phyloP scores from a whole-genome alignment of 2,113 vertebrate species.

The Pungitius pungitius region DNA sequence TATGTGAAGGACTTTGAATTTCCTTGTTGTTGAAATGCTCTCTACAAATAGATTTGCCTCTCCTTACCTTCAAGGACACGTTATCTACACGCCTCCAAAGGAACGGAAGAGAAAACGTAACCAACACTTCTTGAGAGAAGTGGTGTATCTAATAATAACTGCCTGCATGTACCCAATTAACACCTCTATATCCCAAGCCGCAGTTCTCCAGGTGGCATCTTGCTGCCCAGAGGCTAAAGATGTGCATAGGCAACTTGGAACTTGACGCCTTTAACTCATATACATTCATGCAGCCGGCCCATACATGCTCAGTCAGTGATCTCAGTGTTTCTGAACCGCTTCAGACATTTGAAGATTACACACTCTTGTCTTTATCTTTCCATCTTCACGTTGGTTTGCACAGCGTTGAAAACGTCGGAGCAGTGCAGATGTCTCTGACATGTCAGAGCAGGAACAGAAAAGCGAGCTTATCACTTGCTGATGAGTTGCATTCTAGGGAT shows the following conservation, averaged over 20 bases:
- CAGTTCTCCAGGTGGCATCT: slow-evolving; percentile 37
- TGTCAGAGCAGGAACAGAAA: slow-evolving; percentile 27
- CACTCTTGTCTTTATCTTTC: slow-evolving; percentile 10
- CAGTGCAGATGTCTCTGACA: neutral
- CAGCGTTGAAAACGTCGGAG: neutral
- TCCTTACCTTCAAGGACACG: neutral
- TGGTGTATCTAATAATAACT: slow-evolving; percentile 39
- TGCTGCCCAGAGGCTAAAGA: slow-evolving; percentile 25
- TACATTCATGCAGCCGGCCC: slow-evolving; percentile 22
- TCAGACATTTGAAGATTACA: slow-evolving; percentile 42
- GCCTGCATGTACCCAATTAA: slow-evolving; percentile 16
- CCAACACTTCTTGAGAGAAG: neutral
- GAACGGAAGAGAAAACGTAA: slow-evolving; percentile 1
- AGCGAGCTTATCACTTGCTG: slow-evolving; percentile 18
- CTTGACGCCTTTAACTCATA: slow-evolving; percentile 5
- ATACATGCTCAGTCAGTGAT: slow-evolving; percentile 32
- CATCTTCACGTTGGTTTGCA: slow-evolving; percentile 8
- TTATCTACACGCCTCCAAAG: slow-evolving; percentile 14
- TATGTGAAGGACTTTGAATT: no score
- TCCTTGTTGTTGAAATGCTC: no score
- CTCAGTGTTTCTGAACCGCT: slow-evolving; percentile 18
- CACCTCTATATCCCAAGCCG: slow-evolving; percentile 3
- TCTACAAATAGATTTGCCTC: no score
- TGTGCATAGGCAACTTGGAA: slow-evolving; percentile 1
- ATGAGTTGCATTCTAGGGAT: slow-evolving; percentile 24